Evolutionary conservation across 1,140 invertebrate species (phyloP).

Genomic region (Ceratosolen solmsi): DNA sequence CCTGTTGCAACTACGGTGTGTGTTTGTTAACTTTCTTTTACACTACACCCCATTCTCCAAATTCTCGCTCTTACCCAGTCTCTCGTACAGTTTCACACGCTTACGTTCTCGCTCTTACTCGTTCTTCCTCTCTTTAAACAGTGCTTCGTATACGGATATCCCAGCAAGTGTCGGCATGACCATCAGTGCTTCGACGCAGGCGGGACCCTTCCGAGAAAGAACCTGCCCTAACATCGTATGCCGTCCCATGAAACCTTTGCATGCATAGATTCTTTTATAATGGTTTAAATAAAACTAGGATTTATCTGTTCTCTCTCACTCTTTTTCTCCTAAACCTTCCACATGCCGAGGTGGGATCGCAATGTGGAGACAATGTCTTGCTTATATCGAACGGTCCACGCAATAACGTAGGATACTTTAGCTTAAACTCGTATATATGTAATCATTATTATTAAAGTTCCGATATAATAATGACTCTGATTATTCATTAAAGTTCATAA

Average conservation of each 20-base stretch:
- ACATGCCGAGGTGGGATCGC: neutral
- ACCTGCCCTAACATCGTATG: constrained; percentile 11
- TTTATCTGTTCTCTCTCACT: neutral
- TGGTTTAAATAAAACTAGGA: neutral
- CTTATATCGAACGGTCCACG: too few relatives aligned
- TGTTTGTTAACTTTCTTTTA: neutral
- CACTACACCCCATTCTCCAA: too few relatives aligned
- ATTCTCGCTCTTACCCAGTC: neutral
- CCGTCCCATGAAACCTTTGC: neutral
- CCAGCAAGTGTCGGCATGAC: neutral
- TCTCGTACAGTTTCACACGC: neutral
- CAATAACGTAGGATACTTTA: neutral
- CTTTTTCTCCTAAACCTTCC: neutral
- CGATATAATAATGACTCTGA: neutral
- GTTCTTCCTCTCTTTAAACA: neutral
- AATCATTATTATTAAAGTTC: too few relatives aligned
- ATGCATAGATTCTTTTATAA: neutral
- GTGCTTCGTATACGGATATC: neutral
- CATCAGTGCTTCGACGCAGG: neutral
- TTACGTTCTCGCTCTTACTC: neutral
- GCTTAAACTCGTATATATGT: too few relatives aligned
- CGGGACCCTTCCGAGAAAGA: constrained; percentile 34
- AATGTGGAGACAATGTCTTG: neutral
- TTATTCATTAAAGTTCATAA: too few relatives aligned
- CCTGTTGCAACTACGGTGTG: neutral